These are phyloP conservation scores for Heterochromis multidens DNA, from an alignment of 2,113 vertebrate genomes.

Conservation along the genomic window DNA sequence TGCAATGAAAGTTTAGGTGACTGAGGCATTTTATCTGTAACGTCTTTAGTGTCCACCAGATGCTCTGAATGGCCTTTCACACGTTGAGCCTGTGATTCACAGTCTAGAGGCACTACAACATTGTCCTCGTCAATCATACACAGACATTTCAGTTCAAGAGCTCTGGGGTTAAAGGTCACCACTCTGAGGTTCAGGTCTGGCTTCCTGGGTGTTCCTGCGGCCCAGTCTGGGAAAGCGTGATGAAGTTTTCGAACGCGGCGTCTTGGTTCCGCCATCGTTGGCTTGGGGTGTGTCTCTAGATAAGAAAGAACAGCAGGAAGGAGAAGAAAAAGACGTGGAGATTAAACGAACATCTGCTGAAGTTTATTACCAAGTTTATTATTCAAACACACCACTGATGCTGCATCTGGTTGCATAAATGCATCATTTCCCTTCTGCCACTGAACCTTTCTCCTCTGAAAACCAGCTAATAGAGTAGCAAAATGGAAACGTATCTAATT, in stretches of 20 bases:
- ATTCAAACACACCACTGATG: constrained; percentile 4
- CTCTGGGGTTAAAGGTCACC: constrained; percentile 86
- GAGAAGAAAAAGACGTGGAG: not conserved
- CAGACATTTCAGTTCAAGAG: not conserved
- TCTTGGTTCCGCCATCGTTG: constrained; percentile 80
- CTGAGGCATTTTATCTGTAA: not conserved
- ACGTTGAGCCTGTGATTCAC: not conserved
- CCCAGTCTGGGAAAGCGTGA: constrained; percentile 87
- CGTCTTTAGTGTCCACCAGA: constrained; percentile 19
- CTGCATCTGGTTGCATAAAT: constrained; percentile 7
- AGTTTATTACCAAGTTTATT: not conserved
- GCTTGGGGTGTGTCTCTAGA: constrained; percentile 83
- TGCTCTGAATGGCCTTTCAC: not conserved
- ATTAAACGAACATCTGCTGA: constrained; percentile 10
- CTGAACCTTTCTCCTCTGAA: not conserved
- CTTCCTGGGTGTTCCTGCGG: constrained; percentile 80
- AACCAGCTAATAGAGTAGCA: not conserved
- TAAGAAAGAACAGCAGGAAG: constrained; percentile 8
- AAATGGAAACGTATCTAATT: not conserved
- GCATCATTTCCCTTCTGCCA: constrained; percentile 11
- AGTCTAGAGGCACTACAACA: not conserved
- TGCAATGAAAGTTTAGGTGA: not conserved
- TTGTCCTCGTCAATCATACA: not conserved
- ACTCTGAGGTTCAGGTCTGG: constrained; percentile 91
- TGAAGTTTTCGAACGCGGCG: constrained; percentile 76